phyloP scores from a whole-genome alignment of 2,888 invertebrate species.

The Bursaphelenchus okinawaensis region DNA sequence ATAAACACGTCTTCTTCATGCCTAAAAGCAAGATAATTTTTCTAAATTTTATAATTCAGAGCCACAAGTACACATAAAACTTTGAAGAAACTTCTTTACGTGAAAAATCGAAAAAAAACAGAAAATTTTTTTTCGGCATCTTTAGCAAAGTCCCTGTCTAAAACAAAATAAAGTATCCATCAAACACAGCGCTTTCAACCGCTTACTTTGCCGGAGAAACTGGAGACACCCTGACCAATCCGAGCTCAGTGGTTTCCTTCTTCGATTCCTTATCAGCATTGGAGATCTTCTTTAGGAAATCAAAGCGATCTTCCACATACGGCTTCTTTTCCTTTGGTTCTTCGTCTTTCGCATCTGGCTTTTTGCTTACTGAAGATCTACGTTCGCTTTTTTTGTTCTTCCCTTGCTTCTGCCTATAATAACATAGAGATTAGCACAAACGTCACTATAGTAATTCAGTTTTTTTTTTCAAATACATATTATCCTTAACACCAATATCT shows the following conservation, averaged over 20 bases:
- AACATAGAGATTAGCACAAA: too few species aligned
- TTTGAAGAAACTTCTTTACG: too few species aligned
- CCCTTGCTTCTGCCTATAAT: background rate
- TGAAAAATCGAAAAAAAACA: background rate
- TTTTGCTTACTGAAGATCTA: too few species aligned
- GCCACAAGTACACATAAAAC: too few species aligned
- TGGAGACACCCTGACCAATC: background rate
- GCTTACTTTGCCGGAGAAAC: background rate
- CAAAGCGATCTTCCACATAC: background rate
- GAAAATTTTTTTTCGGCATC: background rate
- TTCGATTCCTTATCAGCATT: background rate
- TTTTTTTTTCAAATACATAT: too few species aligned
- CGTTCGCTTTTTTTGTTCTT: too few species aligned
- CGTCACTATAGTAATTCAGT: too few species aligned
- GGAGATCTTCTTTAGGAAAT: background rate
- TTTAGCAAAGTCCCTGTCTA: background rate
- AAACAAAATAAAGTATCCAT: background rate
- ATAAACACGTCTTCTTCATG: constrained; percentile 9
- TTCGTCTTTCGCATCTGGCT: background rate
- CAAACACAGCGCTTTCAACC: too few species aligned
- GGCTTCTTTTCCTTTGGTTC: background rate
- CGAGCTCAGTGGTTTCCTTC: background rate
- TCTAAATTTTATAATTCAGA: background rate
- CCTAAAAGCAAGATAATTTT: background rate
- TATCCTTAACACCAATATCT: too few species aligned